These are phyloP conservation scores for Carterocephalus palaemon DNA, from an alignment of 2,888 invertebrate species.

Conservation along the genomic window DNA sequence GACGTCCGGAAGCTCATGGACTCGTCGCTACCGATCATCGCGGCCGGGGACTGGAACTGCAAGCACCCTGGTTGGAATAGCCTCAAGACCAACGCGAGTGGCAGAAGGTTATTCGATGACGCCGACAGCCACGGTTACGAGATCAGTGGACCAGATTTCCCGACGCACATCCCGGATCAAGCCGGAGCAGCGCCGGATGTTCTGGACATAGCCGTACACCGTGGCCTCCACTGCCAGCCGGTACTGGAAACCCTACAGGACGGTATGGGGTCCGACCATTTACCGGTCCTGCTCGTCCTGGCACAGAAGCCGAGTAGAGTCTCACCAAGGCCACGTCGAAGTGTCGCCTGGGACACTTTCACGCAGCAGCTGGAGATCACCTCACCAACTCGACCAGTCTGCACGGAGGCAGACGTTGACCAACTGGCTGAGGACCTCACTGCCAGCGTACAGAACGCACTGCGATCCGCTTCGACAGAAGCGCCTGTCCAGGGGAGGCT, in stretches of 20 bases:
- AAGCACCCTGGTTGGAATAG: too few species aligned
- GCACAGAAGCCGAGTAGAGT: constrained; percentile 1
- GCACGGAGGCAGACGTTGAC: constrained; percentile 2
- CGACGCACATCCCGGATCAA: constrained; percentile 18
- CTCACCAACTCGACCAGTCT: constrained; percentile 11
- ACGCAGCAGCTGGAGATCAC: constrained; percentile 6
- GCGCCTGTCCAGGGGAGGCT: neutral
- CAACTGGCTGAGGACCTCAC: constrained; percentile 8
- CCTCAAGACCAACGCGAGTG: too few species aligned
- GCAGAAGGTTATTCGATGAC: constrained; percentile 17
- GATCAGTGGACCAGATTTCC: constrained; percentile 21
- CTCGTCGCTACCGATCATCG: too few species aligned
- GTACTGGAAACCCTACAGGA: neutral
- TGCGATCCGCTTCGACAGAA: neutral
- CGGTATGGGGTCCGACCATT: constrained; percentile 19
- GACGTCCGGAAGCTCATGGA: too few species aligned
- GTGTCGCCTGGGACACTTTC: neutral
- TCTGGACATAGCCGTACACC: constrained; percentile 22
- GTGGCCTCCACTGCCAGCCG: neutral
- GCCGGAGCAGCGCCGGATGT: neutral
- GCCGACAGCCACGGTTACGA: constrained; percentile 15
- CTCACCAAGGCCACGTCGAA: constrained; percentile 2
- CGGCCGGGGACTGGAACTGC: too few species aligned
- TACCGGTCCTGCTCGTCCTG: constrained; percentile 18
- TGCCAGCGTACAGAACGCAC: constrained; percentile 6